These are phyloP conservation scores for Speoplatyrhinus poulsoni DNA, from an alignment of 2,113 vertebrate species.

Conservation along the genomic window DNA sequence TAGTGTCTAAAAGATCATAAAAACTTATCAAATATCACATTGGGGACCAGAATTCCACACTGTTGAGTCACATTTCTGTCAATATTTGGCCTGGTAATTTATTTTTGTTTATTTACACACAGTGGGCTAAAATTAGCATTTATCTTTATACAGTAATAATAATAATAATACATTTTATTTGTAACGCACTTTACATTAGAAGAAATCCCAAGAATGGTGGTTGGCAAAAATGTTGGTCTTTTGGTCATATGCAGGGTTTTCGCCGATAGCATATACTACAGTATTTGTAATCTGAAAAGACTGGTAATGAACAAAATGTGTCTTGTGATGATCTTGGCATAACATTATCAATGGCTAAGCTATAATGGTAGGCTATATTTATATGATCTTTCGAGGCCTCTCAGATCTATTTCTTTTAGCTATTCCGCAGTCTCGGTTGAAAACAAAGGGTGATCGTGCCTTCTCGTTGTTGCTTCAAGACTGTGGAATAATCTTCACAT, in stretches of 20 bases:
- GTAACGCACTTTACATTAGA: too few species aligned
- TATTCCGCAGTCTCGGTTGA: too few species aligned
- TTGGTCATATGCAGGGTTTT: slow-evolving; percentile 14
- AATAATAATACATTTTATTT: too few species aligned
- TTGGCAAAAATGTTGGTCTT: slow-evolving; percentile 6
- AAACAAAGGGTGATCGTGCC: too few species aligned
- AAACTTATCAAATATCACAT: slow-evolving; percentile 58
- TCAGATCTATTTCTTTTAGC: too few species aligned
- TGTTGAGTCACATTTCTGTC: slow-evolving; percentile 22
- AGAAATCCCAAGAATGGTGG: neutral
- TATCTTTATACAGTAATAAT: slow-evolving; percentile 9
- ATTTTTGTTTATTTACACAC: slow-evolving; percentile 17
- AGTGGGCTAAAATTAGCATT: slow-evolving; percentile 13
- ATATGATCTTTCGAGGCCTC: too few species aligned
- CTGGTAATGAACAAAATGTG: too few species aligned
- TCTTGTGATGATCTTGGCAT: neutral
- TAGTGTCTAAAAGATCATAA: slow-evolving; percentile 43
- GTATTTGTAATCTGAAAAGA: slow-evolving; percentile 13
- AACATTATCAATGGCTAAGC: too few species aligned
- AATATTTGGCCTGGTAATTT: neutral
- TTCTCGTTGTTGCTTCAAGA: too few species aligned
- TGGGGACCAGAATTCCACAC: slow-evolving; percentile 55
- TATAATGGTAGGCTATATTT: too few species aligned
- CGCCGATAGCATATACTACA: neutral
- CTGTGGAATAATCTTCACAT: too few species aligned